Evolutionary conservation across 2,888 invertebrate species (phyloP).

Genomic region (Serrognathus titanus): DNA sequence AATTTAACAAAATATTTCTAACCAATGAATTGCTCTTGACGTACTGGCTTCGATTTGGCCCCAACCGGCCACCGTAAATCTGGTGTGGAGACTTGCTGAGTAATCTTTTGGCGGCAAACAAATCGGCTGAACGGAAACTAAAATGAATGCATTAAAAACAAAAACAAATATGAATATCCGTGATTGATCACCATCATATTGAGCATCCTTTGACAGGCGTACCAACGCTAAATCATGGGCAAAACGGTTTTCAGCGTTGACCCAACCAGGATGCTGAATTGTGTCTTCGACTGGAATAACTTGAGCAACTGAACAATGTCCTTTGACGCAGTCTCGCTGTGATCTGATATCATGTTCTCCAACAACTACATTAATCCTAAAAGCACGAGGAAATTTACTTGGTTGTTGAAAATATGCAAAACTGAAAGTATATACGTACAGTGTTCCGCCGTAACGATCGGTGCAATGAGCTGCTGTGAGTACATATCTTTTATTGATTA

Average conservation of each 20-base stretch:
- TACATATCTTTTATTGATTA: slow-evolving; percentile 57
- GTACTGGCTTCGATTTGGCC: slow-evolving; percentile 44
- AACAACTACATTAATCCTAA: slow-evolving; percentile 30
- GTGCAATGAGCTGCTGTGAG: slow-evolving; percentile 65
- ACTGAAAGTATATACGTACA: slow-evolving; percentile 49
- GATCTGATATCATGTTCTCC: slow-evolving; percentile 48
- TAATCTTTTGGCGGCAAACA: slow-evolving; percentile 36
- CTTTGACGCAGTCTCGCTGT: slow-evolving; percentile 44
- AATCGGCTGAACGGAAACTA: slow-evolving; percentile 39
- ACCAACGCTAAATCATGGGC: slow-evolving; percentile 48
- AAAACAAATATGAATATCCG: background rate
- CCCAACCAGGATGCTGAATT: slow-evolving; percentile 44
- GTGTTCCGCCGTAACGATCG: slow-evolving; percentile 44
- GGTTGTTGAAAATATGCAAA: too few species aligned
- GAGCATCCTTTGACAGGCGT: slow-evolving; percentile 37
- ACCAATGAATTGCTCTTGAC: background rate
- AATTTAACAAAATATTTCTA: background rate
- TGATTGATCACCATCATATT: slow-evolving; percentile 34
- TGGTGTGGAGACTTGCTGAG: slow-evolving; percentile 28
- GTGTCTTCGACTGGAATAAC: slow-evolving; percentile 42
- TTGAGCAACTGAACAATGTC: slow-evolving; percentile 43
- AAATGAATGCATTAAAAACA: slow-evolving; percentile 28
- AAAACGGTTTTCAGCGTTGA: slow-evolving; percentile 5
- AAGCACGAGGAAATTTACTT: background rate
- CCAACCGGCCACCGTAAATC: slow-evolving; percentile 45